phyloP scores from a whole-genome alignment of 2,888 invertebrate genomes.

The Drosophila siamana region DNA sequence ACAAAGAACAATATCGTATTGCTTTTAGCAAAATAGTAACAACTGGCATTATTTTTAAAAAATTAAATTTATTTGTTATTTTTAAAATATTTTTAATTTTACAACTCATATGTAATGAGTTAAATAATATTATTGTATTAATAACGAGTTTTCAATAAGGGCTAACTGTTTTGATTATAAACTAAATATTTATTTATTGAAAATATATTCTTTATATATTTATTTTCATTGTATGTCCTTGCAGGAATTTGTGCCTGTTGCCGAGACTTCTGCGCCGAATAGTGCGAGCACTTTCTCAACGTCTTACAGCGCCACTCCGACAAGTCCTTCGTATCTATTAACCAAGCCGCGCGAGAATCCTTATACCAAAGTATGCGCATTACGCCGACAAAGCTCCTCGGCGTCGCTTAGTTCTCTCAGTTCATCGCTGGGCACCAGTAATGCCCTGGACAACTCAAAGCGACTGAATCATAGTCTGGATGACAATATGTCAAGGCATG shows the following conservation, averaged over 20 bases:
- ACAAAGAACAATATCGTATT: too few relatives aligned
- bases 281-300: slow-evolving; percentile 77
- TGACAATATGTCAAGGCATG: slow-evolving; percentile 87
- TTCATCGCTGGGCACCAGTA: slow-evolving; percentile 72
- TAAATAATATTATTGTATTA: too few relatives aligned
- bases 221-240: not conserved
- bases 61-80: too few relatives aligned
- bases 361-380: slow-evolving; percentile 95
- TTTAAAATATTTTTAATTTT: too few relatives aligned
- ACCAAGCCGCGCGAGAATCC: slow-evolving; percentile 93
- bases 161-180: too few relatives aligned
- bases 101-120: too few relatives aligned
- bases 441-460: slow-evolving; percentile 86
- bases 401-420: slow-evolving; percentile 88
- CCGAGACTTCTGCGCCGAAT: slow-evolving; percentile 67
- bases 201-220: too few relatives aligned
- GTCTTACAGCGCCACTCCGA: slow-evolving; percentile 88
- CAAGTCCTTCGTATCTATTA: slow-evolving; percentile 87
- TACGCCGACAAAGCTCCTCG: slow-evolving; percentile 93
- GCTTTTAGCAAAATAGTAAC: too few relatives aligned
- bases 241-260: slow-evolving; percentile 81
- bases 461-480: slow-evolving; percentile 92
- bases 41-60: too few relatives aligned
- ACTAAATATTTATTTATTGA: not conserved
- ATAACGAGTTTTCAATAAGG: too few relatives aligned